phyloP scores from a whole-genome alignment of 2,797 vertebrate species.

The Leucoraja ocellata region DNA sequence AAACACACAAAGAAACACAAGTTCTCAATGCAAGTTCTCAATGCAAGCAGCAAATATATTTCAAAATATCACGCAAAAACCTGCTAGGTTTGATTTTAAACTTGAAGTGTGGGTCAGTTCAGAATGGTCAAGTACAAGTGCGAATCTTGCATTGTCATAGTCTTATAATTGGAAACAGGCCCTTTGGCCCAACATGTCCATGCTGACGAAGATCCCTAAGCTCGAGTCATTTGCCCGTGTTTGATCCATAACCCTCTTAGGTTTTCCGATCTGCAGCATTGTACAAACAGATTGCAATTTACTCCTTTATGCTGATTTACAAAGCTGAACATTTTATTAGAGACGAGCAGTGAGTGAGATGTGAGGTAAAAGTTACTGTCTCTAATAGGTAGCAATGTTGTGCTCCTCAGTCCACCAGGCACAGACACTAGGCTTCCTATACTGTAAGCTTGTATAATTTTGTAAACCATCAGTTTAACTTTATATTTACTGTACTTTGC shows the following conservation, averaged over 20 bases:
- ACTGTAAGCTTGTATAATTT: no score
- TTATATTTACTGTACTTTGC: no score
- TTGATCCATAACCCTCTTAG: no score
- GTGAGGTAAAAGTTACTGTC: neutral
- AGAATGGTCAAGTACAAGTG: neutral
- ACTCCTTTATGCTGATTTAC: neutral
- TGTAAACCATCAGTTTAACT: no score
- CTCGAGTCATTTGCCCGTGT: no score
- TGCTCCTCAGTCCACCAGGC: neutral
- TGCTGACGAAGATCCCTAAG: no score
- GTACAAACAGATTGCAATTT: neutral
- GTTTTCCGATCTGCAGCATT: no score
- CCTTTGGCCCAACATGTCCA: no score
- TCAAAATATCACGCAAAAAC: neutral
- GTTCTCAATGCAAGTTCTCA: neutral
- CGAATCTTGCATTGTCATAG: neutral
- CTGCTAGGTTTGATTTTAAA: neutral
- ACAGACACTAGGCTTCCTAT: no score
- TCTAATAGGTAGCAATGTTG: neutral
- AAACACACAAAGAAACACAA: no score
- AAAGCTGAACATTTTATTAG: neutral
- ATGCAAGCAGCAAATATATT: neutral
- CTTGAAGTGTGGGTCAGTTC: neutral
- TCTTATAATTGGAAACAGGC: no score
- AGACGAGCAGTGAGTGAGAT: no score